Percentiles rank a stretch among this genome's conserved stretches.
Evolutionary conservation across 1,140 invertebrate genomes (phyloP).

Genomic region (Andricus grossulariae): DNA sequence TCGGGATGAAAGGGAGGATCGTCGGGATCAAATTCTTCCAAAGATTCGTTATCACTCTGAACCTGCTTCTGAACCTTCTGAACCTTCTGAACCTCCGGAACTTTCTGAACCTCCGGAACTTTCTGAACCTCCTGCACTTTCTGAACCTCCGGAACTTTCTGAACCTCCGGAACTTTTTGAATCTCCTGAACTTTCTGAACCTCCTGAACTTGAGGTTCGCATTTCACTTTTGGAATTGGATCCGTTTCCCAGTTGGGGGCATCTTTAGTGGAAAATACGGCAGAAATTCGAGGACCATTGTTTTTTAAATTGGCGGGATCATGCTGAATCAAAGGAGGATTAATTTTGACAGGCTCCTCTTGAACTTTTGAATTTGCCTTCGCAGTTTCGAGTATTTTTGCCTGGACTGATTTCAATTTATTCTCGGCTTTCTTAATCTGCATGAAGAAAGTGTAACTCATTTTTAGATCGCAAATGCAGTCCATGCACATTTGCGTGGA

Average conservation of each 20-base stretch:
- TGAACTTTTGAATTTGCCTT: conserved; percentile 38
- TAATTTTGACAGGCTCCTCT: not conserved
- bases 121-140: conserved; percentile 2
- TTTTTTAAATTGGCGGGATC: not conserved
- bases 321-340: not conserved
- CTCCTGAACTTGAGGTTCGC: not conserved
- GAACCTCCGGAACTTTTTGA: not conserved
- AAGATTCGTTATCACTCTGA: conserved; percentile 63
- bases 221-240: not conserved
- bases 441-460: conserved; percentile 74
- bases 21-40: conserved; percentile 73
- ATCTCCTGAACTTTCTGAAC: not conserved
- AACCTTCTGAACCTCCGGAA: not conserved
- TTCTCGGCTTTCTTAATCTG: conserved; percentile 73
- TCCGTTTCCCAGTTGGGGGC: not conserved
- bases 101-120: not conserved
- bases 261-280: conserved; percentile 3
- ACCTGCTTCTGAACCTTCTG: not conserved
- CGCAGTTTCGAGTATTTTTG: conserved; percentile 49
- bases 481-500: conserved; percentile 74
- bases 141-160: not conserved
- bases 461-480: conserved; percentile 72
- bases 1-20: conserved; percentile 60
- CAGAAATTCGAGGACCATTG: not conserved
- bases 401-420: conserved; percentile 66